Conservation (phyloP, 2,888 invertebrate genomes). For the Spisula solida region DNA sequence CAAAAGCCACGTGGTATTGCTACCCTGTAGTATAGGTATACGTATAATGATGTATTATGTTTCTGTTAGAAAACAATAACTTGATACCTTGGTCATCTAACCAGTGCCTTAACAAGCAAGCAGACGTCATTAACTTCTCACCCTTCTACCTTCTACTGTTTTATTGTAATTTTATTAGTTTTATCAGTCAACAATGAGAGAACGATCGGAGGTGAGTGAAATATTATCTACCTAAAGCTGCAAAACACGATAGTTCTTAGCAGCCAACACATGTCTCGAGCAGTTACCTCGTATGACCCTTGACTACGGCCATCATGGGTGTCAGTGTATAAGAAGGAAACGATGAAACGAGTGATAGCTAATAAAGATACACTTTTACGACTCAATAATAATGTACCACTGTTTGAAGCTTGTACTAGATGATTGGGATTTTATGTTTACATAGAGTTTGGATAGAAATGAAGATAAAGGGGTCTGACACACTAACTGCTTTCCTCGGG, state of each 20-base stretch:
- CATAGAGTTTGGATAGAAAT: conserved; percentile 35
- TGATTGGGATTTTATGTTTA: conserved; percentile 41
- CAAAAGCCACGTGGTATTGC: too few relatives aligned
- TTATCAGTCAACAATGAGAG: conserved; percentile 16
- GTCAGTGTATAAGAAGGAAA: conserved; percentile 20
- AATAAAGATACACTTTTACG: conserved; percentile 40
- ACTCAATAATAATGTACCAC: conserved; percentile 1
- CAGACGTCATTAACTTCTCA: conserved; percentile 8
- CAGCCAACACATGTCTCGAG: neutral
- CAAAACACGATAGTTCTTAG: conserved; percentile 10
- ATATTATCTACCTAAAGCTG: neutral
- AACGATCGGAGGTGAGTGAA: conserved; percentile 22
- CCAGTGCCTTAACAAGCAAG: neutral
- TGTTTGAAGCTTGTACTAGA: conserved; percentile 21
- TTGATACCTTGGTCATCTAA: too few relatives aligned
- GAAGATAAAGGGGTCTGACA: conserved; percentile 41
- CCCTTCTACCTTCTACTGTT: conserved; percentile 15
- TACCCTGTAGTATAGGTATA: too few relatives aligned
- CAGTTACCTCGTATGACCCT: conserved; percentile 40
- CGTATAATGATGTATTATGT: too few relatives aligned
- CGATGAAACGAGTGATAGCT: conserved; percentile 17
- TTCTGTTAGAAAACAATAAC: too few relatives aligned
- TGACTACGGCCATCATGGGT: neutral
- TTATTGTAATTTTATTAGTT: conserved; percentile 2
- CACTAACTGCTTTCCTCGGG: neutral